Base-by-base conservation (phyloP, 1,140 invertebrate species). In the fruit fly (Drosophila melanogaster) region DNA sequence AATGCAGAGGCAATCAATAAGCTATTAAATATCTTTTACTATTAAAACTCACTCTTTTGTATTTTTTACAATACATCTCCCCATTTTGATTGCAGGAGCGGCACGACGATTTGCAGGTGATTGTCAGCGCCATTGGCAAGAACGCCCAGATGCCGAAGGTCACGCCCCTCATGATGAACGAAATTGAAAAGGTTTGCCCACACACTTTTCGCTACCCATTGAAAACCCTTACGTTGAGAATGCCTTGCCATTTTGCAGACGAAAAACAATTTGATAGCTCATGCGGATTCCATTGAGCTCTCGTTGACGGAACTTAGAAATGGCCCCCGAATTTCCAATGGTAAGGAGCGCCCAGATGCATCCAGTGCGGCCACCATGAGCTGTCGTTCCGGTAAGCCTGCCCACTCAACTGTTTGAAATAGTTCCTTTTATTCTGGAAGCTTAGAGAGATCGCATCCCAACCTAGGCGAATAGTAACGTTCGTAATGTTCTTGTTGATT, bases 101-200 rank as follows among this genome's bases (percentile, higher is more conserved):
- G 17, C 89, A 85, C 46, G 91, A 92, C 91, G 91, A 92, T 81
- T 90, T 92, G 51, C 87, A 92, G 75, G 79, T 91, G 38, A 92
- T 91, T 78, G 83, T 91, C 37, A 79, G 87, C 47, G 90, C 91
- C 74, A 90, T 92, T 75, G 86, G 89, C 15, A 92, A 92, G 58
- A 90, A 81, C 66, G 72, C 77, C 26, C 90, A 92, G 62, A 90
- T 81, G 75, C 87, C 90, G 51, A 92, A 92, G 80, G 72, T 91
- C 38, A 90, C 78, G 58, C 75, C 87, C 26, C 71, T 80, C 59
- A 92, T 92, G 89, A 92, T 92, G 89, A 81, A 69, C 55, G 91
- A 91, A 85, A 90, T 92, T 49, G 91, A 92, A 90, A 92, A 91
- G 90, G 91, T 92, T 73, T 19, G 54, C 17, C 58, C 54, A 38